Evolutionary conservation across 2,888 invertebrate species (phyloP), one percentile per base, ranked within the genome.

Genomic region (Leistus spinibarbis): DNA sequence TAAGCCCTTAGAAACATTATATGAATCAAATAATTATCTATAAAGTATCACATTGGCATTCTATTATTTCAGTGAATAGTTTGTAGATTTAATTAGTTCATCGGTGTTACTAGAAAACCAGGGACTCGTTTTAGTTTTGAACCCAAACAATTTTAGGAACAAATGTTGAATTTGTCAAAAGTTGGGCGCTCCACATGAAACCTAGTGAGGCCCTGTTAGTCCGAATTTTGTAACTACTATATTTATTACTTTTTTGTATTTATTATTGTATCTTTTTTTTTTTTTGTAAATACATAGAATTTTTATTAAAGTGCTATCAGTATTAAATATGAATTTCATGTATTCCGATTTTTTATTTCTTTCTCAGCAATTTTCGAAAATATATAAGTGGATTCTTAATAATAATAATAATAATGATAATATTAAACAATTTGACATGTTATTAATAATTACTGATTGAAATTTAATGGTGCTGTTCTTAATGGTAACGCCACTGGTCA

Each of bases 241-340:
- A 73, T 73, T 73, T 73, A 73, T 73, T 73, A 65, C 13, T 69
- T 17, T 60, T 73, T 73, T 73, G 73, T 73, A 73, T 73, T 73
- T 73, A 73, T 71, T 71, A 71, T 60, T 73, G 67, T 73, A 73
- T 53, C 73, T 67, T 53, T 16, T 40, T 62, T 40, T 17, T 54
- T 24, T 69, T 69, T 67, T 73, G 73, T 73, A 67, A 67, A 73
- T 73, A 67, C 27, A 73, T 60, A 67, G 24, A 63, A 57, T 67
- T 67, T 73, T 56, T 40, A 73, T 67, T 67, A 73, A 73, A 73
- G 73, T 73, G 66, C 40, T 22, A 66, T 64, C 73, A 73, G 73
- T 73, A 73, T 73, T 73, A 73, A 72, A 67, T 67, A 62, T 67
- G 66, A 67, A 73, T 67, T 73, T 73, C 67, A 62, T 73, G 54